Percentiles rank a stretch among this genome's conserved stretches.
phyloP scores from a whole-genome alignment of 64 coral and sea anemone species.

The Catalaphyllia jardinei region DNA sequence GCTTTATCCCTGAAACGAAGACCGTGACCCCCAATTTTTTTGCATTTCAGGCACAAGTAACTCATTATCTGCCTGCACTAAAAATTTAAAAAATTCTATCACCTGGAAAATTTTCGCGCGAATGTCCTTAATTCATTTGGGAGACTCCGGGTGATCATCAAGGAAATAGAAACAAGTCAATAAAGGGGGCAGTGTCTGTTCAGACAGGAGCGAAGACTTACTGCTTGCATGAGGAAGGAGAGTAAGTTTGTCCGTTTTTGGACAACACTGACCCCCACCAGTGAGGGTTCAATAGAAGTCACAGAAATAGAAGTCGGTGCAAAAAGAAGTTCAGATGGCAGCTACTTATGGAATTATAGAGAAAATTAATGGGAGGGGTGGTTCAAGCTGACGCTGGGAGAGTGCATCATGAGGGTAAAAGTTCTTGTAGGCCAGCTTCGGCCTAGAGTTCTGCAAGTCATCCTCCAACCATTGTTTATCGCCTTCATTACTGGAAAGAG shows the following conservation, averaged over 20 bases:
- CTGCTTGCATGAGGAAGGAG: constrained; percentile 41
- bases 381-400: neutral
- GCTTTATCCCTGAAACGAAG: too few relatives aligned
- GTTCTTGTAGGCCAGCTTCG: too few relatives aligned
- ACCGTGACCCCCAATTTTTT: too few relatives aligned
- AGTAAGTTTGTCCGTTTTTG: neutral
- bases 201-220: constrained; percentile 35
- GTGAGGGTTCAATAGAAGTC: neutral
- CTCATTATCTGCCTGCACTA: too few relatives aligned
- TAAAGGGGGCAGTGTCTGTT: constrained; percentile 48
- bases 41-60: too few relatives aligned
- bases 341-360: constrained; percentile 23
- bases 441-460: too few relatives aligned
- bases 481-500: too few relatives aligned
- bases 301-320: constrained; percentile 38
- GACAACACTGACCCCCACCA: constrained; percentile 18
- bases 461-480: too few relatives aligned
- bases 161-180: constrained; percentile 45
- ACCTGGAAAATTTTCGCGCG: too few relatives aligned
- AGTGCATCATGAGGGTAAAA: too few relatives aligned
- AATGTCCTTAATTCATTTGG: constrained; percentile 1
- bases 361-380: constrained; percentile 45
- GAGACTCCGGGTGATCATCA: constrained; percentile 4
- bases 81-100: too few relatives aligned
- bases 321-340: constrained; percentile 21